Base-by-base conservation (phyloP, 2,797 vertebrate genomes). In the Coregonus suidteri region DNA sequence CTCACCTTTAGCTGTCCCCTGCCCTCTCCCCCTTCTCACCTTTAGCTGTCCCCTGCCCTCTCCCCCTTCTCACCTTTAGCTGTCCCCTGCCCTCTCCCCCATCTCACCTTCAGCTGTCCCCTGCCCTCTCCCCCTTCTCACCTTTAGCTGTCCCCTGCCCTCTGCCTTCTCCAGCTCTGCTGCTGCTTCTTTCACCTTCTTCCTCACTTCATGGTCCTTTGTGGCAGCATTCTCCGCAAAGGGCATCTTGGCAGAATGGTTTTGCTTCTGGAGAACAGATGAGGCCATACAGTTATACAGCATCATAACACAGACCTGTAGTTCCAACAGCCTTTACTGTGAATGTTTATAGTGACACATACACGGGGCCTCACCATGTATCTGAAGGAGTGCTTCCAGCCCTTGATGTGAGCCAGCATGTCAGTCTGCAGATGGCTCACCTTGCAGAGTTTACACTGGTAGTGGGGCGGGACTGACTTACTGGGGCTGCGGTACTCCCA, bases 401-500 rank as follows among this genome's bases (percentile, higher is more conserved):
- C 93, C 71, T 86, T 93, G 71, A 95, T 84, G 13, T 95, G 95
- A 77, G 92, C 89, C 47, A 91, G 59, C 84, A 95, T 94, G 53
- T 95, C 94, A 73, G 91, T 89, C 85, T 95, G 94, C 80, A 93
- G 67, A 31, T 87, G 89, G 75, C 86, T 78, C 35, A 95, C 92
- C 1, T 83, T 83, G 53, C 95, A 95, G 20, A 95, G 89, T 82
- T 93, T 94, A 82, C 95, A 95, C 89, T 93, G 91, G 84, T 95
- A 95, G 83, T 95, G 95, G 4, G 95, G 94, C 3, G 90, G 90
- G 13, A 94, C 92, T 35, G 92, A 90, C 85, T 93, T 94, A 79
- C 91, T 94, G 18, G 95, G 95, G 87, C 95, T 95, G 76, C 94
- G 94, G 82, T 93, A 96, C 86, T 96, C 94, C 94, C 94, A 95